phyloP scores from a whole-genome alignment of 64 coral and sea anemone genomes.

The Dendrophyllia cribrosa region DNA sequence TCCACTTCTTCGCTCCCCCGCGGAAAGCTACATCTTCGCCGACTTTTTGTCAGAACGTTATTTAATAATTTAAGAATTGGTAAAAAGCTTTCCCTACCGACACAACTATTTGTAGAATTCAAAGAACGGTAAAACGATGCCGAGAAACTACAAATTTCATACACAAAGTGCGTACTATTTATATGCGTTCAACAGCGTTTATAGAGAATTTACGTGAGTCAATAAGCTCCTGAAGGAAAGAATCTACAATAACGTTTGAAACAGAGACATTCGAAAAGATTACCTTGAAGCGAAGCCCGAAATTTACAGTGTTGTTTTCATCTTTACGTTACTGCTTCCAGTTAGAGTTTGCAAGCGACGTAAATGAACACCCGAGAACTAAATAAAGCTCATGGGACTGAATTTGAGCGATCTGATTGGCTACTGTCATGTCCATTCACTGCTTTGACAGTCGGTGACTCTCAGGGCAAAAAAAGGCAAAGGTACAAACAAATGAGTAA shows the following conservation, averaged over 20 bases:
- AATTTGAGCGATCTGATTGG: slow-evolving; percentile 64
- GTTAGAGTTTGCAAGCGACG: slow-evolving; percentile 39
- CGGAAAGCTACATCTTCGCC: slow-evolving; percentile 2
- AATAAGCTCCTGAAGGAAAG: background rate
- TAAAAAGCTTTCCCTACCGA: background rate
- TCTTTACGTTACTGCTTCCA: slow-evolving; percentile 1
- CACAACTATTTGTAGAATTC: slow-evolving; percentile 22
- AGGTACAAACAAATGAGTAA: background rate
- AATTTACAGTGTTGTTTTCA: slow-evolving; percentile 28
- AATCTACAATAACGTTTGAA: background rate
- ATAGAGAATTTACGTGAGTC: background rate
- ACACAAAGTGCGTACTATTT: slow-evolving; percentile 22
- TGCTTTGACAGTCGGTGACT: slow-evolving; percentile 31
- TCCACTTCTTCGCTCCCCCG: slow-evolving; percentile 25
- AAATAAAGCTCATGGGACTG: slow-evolving; percentile 42
- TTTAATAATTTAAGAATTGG: background rate
- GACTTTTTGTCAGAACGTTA: background rate
- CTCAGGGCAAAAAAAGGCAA: background rate
- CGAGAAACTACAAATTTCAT: background rate
- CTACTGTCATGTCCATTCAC: slow-evolving; percentile 61
- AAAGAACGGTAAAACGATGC: slow-evolving; percentile 43
- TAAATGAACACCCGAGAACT: slow-evolving; percentile 76
- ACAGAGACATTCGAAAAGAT: background rate
- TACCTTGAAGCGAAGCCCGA: slow-evolving; percentile 24
- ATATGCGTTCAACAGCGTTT: background rate